Percentiles rank a stretch among this genome's conserved stretches.
Conservation (phyloP, 2,113 vertebrate genomes). For the Nerophis lumbriciformis region DNA sequence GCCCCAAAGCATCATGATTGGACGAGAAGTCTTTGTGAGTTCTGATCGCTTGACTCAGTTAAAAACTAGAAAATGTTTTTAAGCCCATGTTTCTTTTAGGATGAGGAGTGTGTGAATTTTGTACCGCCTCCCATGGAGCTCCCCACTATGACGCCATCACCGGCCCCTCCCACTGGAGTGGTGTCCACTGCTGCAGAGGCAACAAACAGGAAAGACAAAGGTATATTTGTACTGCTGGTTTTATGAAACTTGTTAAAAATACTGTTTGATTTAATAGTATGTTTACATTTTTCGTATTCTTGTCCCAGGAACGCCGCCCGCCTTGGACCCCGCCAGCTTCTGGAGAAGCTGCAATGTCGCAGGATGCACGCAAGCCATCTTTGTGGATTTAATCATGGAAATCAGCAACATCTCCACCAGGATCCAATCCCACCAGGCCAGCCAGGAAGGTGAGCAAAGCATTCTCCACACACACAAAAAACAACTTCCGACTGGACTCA, state of each 20-base stretch:
- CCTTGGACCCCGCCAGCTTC: conserved; percentile 34
- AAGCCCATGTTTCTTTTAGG: conserved; percentile 28
- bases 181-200: rapidly evolving
- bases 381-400: conserved; percentile 43
- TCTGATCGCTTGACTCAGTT: no score
- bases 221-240: neutral
- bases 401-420: conserved; percentile 49
- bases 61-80: no score
- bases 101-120: conserved; percentile 40
- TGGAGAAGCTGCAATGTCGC: conserved; percentile 65
- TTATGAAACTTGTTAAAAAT: no score
- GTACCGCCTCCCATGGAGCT: conserved; percentile 9
- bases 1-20: no score
- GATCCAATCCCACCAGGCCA: conserved; percentile 57
- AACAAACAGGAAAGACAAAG: neutral
- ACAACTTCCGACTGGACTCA: no score
- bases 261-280: no score
- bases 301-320: neutral
- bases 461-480: neutral
- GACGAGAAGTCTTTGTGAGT: no score
- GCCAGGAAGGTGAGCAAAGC: conserved; percentile 55
- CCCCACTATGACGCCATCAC: neutral
- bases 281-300: neutral
- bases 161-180: neutral
- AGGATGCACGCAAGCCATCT: conserved; percentile 58